Base-by-base conservation (phyloP, 2,113 vertebrate species). In the Cynocephalus volans region DNA sequence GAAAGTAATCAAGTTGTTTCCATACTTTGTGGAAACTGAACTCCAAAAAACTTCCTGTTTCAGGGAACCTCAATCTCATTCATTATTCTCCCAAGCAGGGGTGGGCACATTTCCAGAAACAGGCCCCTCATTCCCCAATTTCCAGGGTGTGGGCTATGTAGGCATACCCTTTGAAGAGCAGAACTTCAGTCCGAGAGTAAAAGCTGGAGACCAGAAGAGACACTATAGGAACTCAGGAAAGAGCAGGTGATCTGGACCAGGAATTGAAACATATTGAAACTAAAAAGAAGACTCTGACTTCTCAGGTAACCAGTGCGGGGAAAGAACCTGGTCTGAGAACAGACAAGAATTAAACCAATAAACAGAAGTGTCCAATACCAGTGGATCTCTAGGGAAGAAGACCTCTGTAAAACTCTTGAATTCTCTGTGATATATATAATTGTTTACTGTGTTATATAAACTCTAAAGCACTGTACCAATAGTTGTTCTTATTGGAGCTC, bases 381-480 rank as follows among this genome's bases (percentile, higher is more conserved):
- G 2, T 48, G 23, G 31, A 45, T 93, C 36, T 52, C 31, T 56
- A 88, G 50, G 33, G 60, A 81, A 88, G n/a, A 88, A 88, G 48
- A 88, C 5, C 33, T 58, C 24, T 41, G 31, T 54, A 36, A 62
- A 82, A 86, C 5, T 90, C 58, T 80, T 75, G 23, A 67, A 81
- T 86, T 86, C 67, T 73, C 52, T 77, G 8, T 90, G 54, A 56
- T 36, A 56, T 41, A 73, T 31, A 5, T 45, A 76, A 62, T 50
- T 96, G 45, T 45, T 85, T 81, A 76, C 64, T 85, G 54, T n/a
- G 11, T 75, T 36, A 70, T 65, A 28, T 79, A 84, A 92, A 70
- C 67, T 52, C 17, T 50, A 80, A 76, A 62, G 50, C 69, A 90
- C 64, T 13, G 41, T 41, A 69, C 64, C 17, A 31, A 12, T 23